phyloP scores from a whole-genome alignment of 2,888 invertebrate genomes.

The Quadroppia sp. region DNA sequence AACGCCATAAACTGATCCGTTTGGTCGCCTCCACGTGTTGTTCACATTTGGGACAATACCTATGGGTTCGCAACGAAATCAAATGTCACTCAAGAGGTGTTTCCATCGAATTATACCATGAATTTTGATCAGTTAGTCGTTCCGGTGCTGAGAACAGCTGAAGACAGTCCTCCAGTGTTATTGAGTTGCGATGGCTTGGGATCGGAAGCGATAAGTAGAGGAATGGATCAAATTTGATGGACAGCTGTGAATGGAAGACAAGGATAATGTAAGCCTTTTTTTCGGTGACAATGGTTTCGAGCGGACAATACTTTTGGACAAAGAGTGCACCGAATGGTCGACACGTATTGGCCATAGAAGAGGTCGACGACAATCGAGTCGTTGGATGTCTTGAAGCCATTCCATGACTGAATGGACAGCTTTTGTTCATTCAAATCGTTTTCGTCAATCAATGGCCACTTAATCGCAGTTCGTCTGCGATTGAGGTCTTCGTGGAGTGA shows the following conservation, averaged over 20 bases:
- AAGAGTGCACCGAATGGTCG: too few species aligned
- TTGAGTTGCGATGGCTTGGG: too few species aligned
- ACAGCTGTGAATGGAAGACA: too few species aligned
- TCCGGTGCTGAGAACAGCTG: too few species aligned
- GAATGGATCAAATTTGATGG: too few species aligned
- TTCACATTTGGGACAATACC: conserved; percentile 50
- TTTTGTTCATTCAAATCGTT: conserved; percentile 52
- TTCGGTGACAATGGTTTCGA: too few species aligned
- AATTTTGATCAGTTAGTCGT: not conserved
- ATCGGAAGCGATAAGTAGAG: too few species aligned
- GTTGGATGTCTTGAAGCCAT: conserved; percentile 55
- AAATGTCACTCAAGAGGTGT: not conserved
- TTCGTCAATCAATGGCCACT: conserved; percentile 50
- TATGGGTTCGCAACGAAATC: conserved; percentile 16
- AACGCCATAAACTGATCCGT: conserved; percentile 52
- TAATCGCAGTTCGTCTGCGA: conserved; percentile 53
- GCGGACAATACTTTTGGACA: too few species aligned
- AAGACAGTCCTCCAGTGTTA: too few species aligned
- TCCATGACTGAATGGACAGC: conserved; percentile 56
- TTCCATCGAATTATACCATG: not conserved
- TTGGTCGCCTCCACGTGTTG: conserved; percentile 53
- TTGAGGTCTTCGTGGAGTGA: conserved; percentile 56
- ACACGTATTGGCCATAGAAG: conserved; percentile 58
- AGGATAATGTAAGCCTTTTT: too few species aligned
- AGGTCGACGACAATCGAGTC: conserved; percentile 58